A percentile compares a stretch with the other conserved stretches of the same genome.
Conservation (phyloP, 2,797 vertebrate species). For the Thripadectes ignobilis region DNA sequence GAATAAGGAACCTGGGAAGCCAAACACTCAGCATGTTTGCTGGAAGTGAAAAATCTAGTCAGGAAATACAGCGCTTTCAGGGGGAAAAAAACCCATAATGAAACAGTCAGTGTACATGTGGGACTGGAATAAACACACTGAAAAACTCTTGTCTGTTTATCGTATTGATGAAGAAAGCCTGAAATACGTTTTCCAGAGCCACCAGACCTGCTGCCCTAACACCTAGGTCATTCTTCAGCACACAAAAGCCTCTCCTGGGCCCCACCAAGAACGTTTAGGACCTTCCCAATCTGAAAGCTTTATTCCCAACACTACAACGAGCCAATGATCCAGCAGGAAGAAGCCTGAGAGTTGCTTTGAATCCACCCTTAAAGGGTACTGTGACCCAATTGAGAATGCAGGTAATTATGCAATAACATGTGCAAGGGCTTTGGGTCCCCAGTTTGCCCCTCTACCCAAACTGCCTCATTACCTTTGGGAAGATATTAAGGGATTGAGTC, state of each 20-base stretch:
- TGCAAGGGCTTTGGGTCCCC: not conserved
- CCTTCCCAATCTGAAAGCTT: not conserved
- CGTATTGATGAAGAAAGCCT: no score
- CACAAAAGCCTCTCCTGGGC: not conserved
- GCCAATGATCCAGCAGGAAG: not conserved
- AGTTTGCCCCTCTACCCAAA: not conserved
- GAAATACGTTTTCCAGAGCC: not conserved
- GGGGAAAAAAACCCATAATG: not conserved
- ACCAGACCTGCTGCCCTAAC: not conserved
- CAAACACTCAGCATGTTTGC: rapidly evolving
- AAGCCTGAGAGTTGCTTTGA: not conserved
- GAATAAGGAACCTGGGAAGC: not conserved
- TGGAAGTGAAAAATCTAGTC: not conserved
- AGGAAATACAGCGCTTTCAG: not conserved
- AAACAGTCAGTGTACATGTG: not conserved
- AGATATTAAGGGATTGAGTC: not conserved
- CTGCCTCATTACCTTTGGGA: not conserved
- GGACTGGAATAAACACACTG: not conserved
- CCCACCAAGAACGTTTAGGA: not conserved
- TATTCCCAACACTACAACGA: not conserved
- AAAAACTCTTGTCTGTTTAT: not conserved
- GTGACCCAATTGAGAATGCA: not conserved
- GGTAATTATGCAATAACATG: not conserved
- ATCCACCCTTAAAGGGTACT: not conserved
- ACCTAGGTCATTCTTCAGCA: not conserved